Percentiles rank a stretch among this genome's conserved stretches.
These are phyloP conservation scores for Hydropsyche betteni DNA, from an alignment of 2,888 invertebrate species.

Conservation along the genomic window DNA sequence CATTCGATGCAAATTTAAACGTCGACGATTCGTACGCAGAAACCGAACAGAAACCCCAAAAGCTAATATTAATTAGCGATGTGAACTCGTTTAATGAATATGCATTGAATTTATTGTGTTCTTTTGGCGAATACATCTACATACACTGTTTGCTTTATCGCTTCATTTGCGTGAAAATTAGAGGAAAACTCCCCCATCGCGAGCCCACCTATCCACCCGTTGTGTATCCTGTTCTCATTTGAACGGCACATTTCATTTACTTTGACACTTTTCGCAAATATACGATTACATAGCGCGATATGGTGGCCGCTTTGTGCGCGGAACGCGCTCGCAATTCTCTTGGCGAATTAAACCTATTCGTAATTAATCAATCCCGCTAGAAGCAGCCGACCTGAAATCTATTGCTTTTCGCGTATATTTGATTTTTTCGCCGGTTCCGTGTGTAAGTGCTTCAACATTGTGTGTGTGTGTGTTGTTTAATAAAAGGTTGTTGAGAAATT, in stretches of 20 bases:
- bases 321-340: neutral
- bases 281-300: conserved; percentile 14
- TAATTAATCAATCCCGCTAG: neutral
- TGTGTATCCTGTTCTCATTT: conserved; percentile 33
- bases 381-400: neutral
- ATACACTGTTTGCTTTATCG: conserved; percentile 38
- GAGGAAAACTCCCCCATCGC: neutral
- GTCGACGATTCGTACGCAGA: too few relatives aligned
- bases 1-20: too few relatives aligned
- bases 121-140: conserved; percentile 11
- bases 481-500: too few relatives aligned
- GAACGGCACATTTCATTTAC: conserved; percentile 37
- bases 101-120: conserved; percentile 44
- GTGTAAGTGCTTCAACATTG: too few relatives aligned
- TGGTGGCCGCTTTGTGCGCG: neutral
- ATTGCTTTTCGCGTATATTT: neutral
- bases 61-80: conserved; percentile 35
- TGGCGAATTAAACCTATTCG: neutral
- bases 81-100: conserved; percentile 37
- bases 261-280: conserved; percentile 36
- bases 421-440: neutral
- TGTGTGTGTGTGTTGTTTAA: too few relatives aligned
- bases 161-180: conserved; percentile 46
- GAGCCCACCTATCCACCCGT: neutral
- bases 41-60: too few relatives aligned